Percentiles rank a stretch among this genome's conserved stretches.
phyloP scores from a whole-genome alignment of 2,113 vertebrate species.

The Oophaga pumilio region DNA sequence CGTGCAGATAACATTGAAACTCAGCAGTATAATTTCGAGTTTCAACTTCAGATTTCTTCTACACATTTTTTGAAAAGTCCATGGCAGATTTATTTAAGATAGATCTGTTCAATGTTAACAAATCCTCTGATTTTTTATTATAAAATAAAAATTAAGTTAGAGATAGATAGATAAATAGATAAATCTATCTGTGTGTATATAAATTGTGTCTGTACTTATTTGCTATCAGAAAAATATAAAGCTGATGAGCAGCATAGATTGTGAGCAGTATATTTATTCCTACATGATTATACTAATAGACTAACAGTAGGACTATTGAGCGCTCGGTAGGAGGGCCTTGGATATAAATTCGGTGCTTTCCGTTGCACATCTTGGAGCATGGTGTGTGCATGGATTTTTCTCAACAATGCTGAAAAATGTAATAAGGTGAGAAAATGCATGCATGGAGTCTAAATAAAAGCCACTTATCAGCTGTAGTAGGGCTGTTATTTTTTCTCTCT shows the following conservation, averaged over 20 bases:
- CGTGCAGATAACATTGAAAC: too few relatives aligned
- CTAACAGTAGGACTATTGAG: constrained; percentile 49
- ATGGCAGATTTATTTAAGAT: too few relatives aligned
- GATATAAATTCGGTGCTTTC: constrained; percentile 47
- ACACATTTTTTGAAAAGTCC: too few relatives aligned
- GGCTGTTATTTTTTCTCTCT: constrained; percentile 63
- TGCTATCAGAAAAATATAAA: neutral
- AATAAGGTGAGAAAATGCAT: constrained; percentile 54
- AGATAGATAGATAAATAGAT: too few relatives aligned
- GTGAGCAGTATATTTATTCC: constrained; percentile 41
- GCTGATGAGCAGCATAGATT: neutral
- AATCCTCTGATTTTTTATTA: too few relatives aligned
- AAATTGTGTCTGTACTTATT: neutral
- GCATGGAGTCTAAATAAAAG: constrained; percentile 68
- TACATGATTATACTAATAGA: constrained; percentile 52
- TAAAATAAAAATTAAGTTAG: too few relatives aligned
- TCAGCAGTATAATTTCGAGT: too few relatives aligned
- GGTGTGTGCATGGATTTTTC: constrained; percentile 49
- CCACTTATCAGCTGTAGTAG: constrained; percentile 69
- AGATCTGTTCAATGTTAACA: too few relatives aligned
- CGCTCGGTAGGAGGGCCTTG: constrained; percentile 45
- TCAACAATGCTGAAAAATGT: constrained; percentile 53
- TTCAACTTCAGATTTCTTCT: too few relatives aligned
- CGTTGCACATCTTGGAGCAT: constrained; percentile 14
- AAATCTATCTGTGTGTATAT: neutral